Base-by-base conservation (phyloP, 2,797 vertebrate species). In the Moxostoma hubbsi region DNA sequence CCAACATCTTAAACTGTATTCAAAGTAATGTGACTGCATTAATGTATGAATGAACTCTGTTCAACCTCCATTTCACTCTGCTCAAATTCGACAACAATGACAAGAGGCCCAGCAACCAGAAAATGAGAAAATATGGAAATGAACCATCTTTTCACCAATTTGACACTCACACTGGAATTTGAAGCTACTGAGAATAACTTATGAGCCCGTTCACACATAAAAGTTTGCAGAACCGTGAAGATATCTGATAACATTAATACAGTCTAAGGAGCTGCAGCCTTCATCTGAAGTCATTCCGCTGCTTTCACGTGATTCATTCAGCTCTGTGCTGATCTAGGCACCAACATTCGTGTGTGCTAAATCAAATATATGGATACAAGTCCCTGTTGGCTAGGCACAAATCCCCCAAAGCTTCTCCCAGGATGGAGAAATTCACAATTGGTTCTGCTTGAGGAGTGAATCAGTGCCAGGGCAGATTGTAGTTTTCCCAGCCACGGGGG, bases 291-390 rank as follows among this genome's bases (percentile, higher is more conserved):
- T 77, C 69, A 74, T 67, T 57, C 67, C 59, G 61, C 36, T 71
- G 82, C 69, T 57, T 70, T 43, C 9, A 16, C 58, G 58, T 53
- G 54, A 66, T 58, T 45, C 50, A 61, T 63, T 81, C 69, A 57
- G 79, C 51, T 18, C 64, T 6, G 24, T 82, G 79, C 82, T 83
- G 79, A 85, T 77, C 76, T 82, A 83, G 69, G 68, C 80, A 71
- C 68, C 64, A 77, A 80, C 83, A 80, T 83, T 83, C 61, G 72
- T 83, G 83, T 84, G 82, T 82, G 81, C 58, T 68, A 80, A 85
- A 81, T 82, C 81, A 81, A 85, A 80, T 85, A 80, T 85, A 83
- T 64, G 70, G 81, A 83, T 80, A 81, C 80, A 83, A 81, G 81
- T 72, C 73, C 81, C 49, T n/a, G 51, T 54, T 70, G 77, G 76